Evolutionary conservation across 2,797 vertebrate species (phyloP), one percentile per base, ranked within the genome.

Genomic region (Triplophysa yarkandensis): DNA sequence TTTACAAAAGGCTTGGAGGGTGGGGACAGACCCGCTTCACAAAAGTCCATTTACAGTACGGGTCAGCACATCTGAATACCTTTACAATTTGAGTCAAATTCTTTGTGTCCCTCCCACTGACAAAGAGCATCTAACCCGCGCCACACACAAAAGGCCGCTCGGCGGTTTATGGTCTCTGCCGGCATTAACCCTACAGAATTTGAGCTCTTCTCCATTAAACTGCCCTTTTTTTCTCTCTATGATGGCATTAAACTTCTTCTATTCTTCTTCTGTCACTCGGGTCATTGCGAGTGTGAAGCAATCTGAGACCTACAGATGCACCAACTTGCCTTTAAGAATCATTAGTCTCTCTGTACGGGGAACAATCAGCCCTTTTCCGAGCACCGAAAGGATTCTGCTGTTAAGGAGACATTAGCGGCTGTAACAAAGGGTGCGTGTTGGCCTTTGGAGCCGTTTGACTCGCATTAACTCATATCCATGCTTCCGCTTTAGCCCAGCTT

Each of bases 11-110:
- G 69, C 71, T 65, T 43, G 74, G 54, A 73, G 83, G 79, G 71
- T 21, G 85, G 84, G 85, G 85, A 80, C 43, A 65, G 82, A 77
- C 80, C 43, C 52, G 55, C 54, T 80, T 78, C 81, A 86, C 89
- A 89, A 90, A 88, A 89, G 91, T 89, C 83, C 79, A 84, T 89
- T 92, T 91, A 91, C 91, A 90, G 91, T 91, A 86, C 77, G 91
- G 91, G 90, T 93, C 92, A 93, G 86, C 89, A 88, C 89, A 86
- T 90, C 88, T 90, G 88, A 93, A 93, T 90, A 89, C 85, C 88
- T 92, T 91, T 90, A 91, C 85, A 85, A 80, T 89, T 87, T 16
- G 83, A 88, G 88, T 91, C 91, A 87, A 87, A 88, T 88, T 87
- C 91, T 92, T 92, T 93, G 89, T 91, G 85, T 85, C 77, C 66